Evolutionary conservation across 2,888 invertebrate species (phyloP), one percentile per base, ranked within the genome.

Genomic region (Yponomeuta evonymella): DNA sequence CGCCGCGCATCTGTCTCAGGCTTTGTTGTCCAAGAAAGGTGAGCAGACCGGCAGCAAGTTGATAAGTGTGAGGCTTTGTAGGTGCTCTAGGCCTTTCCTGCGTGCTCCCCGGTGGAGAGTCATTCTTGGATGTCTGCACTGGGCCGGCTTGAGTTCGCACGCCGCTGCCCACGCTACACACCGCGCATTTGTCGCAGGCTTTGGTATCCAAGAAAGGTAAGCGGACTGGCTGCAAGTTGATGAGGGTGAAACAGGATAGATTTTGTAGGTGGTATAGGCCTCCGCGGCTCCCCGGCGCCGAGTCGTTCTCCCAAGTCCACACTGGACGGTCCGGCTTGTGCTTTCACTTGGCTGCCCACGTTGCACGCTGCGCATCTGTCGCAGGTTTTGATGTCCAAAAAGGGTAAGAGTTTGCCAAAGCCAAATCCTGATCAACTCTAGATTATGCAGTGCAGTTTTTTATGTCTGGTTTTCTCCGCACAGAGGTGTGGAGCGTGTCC

Each of bases 91-190:
- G 93, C 72, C 75, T 92, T 73, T 92, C 92, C 30, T 96, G 96
- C 6, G 94, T 95, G 70, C 83, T 96, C 63, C 94, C 95, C 48
- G 85, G 97, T 11, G 96, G 96, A 79, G 96, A 96, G 30, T 94
- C 95, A 9, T 89, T 91, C 76, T 87, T 95, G 75, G 97, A 97
- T 84, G 95, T 95, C 0, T 95, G 97, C 85, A 95, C 96, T 83
- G 98, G 97, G n/a, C 95, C 96, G 9, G 97, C 97, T 0, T 97
- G 98, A 96, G 96, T 97, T 6, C 93, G 98, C 79, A 87, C 89
- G 0, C 84, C 89, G 8, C 76, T 92, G 71, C 89, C 89, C 1
- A 79, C 82, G 4, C 76, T 76, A 2, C 86, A 86, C 63, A 77
- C 81, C 2, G 78, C 81, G 12, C 82, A 87, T 71, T 77, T 91